These are phyloP conservation scores for Eupithecia centaureata DNA, from an alignment of 2,888 invertebrate species.

Conservation along the genomic window DNA sequence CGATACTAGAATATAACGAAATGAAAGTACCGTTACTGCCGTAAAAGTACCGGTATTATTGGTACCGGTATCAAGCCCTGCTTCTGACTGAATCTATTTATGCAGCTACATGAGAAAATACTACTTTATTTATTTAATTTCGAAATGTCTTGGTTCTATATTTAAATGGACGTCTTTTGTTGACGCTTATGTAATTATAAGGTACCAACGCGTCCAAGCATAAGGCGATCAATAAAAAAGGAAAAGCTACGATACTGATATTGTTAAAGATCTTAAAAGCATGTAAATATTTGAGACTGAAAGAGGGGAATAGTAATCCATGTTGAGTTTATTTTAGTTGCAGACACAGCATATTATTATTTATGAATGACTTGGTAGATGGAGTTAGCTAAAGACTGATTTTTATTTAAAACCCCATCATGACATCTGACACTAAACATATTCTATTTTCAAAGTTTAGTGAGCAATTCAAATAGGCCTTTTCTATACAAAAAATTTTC, in stretches of 20 bases:
- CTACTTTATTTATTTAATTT: background rate
- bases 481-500: background rate
- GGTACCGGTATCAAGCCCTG: too few relatives aligned
- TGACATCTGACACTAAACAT: background rate
- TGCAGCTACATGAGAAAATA: background rate
- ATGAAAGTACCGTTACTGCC: too few relatives aligned
- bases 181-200: background rate
- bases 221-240: background rate
- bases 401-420: background rate
- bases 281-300: too few relatives aligned
- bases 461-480: background rate
- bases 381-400: slow-evolving; percentile 1
- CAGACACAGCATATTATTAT: too few relatives aligned
- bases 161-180: background rate
- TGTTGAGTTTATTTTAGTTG: background rate
- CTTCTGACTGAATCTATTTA: slow-evolving; percentile 4
- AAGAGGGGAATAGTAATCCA: background rate
- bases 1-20: too few relatives aligned
- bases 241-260: background rate
- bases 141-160: background rate
- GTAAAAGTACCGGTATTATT: too few relatives aligned
- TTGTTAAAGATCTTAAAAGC: background rate
- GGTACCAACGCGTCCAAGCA: background rate
- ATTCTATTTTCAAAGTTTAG: background rate
- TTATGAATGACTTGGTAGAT: background rate